A percentile compares a stretch with the other conserved stretches of the same genome.
phyloP scores from a whole-genome alignment of 1,140 invertebrate species.

The Pantala flavescens region DNA sequence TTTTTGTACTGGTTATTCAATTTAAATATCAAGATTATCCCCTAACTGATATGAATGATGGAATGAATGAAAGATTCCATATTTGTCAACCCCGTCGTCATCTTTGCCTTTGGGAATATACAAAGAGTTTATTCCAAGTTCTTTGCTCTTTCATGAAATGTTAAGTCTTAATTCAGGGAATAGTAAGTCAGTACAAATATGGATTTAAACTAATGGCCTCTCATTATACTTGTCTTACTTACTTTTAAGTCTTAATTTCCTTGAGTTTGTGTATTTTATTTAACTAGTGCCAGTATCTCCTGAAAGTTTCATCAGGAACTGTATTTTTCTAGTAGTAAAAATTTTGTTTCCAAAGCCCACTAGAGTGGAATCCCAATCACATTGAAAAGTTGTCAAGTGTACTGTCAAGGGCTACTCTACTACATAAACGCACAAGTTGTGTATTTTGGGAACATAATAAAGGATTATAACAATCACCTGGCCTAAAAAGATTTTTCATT shows the following conservation, averaged over 20 bases:
- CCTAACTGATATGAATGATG: neutral
- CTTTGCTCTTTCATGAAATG: neutral
- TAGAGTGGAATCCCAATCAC: neutral
- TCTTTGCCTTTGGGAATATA: neutral
- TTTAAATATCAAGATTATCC: neutral
- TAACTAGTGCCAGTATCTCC: neutral
- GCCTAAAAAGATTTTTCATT: neutral
- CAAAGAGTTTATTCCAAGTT: neutral
- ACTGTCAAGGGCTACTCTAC: neutral
- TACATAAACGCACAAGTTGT: slow-evolving; percentile 3
- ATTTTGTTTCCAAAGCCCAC: neutral
- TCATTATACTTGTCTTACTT: neutral
- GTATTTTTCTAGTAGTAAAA: neutral
- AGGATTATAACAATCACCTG: neutral
- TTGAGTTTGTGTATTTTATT: neutral
- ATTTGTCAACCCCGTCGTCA: neutral
- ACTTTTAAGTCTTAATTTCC: neutral
- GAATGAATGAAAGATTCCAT: neutral
- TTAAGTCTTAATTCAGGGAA: neutral
- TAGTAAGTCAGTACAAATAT: slow-evolving; percentile 8
- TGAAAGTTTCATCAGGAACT: neutral
- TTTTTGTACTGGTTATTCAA: neutral
- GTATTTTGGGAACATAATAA: slow-evolving; percentile 10
- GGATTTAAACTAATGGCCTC: neutral
- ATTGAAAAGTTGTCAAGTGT: neutral